Percentiles rank a stretch among this genome's conserved stretches.
Conservation (phyloP, 2,113 vertebrate species). For the Cettia cetti region DNA sequence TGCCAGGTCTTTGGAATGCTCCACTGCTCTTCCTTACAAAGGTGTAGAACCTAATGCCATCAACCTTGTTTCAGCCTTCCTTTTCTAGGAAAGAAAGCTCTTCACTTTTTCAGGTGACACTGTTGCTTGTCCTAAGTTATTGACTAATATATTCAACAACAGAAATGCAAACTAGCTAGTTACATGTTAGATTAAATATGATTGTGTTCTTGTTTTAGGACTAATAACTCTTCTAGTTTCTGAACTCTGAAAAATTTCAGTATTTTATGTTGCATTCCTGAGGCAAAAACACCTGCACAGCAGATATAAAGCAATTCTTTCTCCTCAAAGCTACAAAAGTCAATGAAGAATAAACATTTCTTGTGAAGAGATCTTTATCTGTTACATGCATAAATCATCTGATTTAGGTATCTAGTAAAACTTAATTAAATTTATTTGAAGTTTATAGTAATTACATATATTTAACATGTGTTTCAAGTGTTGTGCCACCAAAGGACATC, state of each 20-base stretch:
- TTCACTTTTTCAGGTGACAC: not conserved
- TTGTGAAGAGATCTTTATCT: not conserved
- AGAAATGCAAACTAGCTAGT: not conserved
- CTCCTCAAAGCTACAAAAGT: not conserved
- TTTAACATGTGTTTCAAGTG: not conserved
- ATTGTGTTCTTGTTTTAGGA: not conserved
- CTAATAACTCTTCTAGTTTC: not conserved
- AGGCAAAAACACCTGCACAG: not conserved
- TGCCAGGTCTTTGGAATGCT: not conserved
- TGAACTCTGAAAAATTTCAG: not conserved
- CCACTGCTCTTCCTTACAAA: not conserved
- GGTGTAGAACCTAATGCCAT: not conserved
- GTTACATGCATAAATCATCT: not conserved
- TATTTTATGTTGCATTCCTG: not conserved
- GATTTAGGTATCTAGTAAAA: not conserved
- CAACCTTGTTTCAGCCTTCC: not conserved
- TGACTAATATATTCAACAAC: not conserved
- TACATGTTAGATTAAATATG: not conserved
- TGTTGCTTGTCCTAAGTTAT: not conserved
- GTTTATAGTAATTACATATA: not conserved
- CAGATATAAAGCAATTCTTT: not conserved
- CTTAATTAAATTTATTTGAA: not conserved
- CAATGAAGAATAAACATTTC: not conserved
- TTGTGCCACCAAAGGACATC: rapidly evolving
- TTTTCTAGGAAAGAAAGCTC: not conserved